Conservation (phyloP, 2,888 invertebrate species). For the Arrhopalites spinosus region DNA sequence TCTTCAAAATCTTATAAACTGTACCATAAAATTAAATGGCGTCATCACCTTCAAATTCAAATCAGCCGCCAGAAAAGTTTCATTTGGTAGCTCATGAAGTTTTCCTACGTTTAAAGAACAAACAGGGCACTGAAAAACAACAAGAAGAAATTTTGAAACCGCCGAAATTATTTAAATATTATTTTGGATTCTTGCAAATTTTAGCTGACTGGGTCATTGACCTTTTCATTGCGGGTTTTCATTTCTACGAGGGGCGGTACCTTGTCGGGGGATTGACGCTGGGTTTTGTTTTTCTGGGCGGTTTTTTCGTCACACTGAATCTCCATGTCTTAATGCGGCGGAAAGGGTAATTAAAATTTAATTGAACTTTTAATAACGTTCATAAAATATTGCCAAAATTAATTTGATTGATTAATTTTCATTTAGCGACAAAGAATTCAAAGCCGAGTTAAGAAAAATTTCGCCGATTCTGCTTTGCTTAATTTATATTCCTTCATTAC, state of each 20-base stretch:
- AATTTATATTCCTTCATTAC: conserved; percentile 11
- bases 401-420: too few species aligned
- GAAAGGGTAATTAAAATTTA: conserved; percentile 14
- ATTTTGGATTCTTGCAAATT: not conserved
- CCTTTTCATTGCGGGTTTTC: not conserved
- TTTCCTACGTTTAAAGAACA: not conserved
- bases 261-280: conserved; percentile 9
- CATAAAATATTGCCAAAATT: not conserved
- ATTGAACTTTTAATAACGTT: not conserved
- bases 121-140: too few species aligned
- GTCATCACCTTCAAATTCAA: too few species aligned
- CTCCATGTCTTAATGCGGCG: conserved; percentile 14
- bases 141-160: too few species aligned
- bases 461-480: not conserved
- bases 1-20: too few species aligned
- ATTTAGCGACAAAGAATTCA: conserved; percentile 10
- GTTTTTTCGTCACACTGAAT: conserved; percentile 18
- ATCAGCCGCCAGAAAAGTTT: too few species aligned
- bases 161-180: too few species aligned
- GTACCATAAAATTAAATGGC: too few species aligned
- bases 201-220: conserved; percentile 18
- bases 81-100: not conserved
- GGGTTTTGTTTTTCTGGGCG: conserved; percentile 21
- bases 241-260: conserved; percentile 2
- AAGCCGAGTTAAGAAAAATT: conserved; percentile 3